Evolutionary conservation across 92 coral and sea anemone genomes (phyloP).

Genomic region (Zoanthus sansibaricus): DNA sequence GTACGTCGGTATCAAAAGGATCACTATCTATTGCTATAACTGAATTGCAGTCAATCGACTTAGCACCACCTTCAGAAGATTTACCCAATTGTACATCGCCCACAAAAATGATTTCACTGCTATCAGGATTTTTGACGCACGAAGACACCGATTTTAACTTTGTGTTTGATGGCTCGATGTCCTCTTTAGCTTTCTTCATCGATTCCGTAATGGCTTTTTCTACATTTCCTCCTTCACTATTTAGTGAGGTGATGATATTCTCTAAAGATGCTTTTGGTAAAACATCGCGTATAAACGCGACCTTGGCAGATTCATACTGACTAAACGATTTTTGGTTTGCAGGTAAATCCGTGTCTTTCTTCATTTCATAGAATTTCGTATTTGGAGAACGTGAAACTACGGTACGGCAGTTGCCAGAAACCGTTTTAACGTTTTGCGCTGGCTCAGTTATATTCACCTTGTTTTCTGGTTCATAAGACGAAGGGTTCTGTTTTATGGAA

Average conservation of each 20-base stretch:
- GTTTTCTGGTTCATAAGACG: not conserved
- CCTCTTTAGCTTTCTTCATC: not conserved
- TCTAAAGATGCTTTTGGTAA: conserved; percentile 25
- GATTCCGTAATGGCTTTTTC: conserved; percentile 33
- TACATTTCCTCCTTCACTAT: conserved; percentile 6
- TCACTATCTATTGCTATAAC: not conserved
- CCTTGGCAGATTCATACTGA: conserved; percentile 22
- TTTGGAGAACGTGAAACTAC: not conserved
- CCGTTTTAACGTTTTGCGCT: not conserved
- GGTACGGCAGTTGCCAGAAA: not conserved
- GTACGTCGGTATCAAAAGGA: not conserved
- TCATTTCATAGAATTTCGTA: not conserved
- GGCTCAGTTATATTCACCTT: not conserved
- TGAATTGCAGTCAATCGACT: not conserved
- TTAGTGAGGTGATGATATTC: conserved; percentile 1
- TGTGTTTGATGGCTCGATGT: not conserved
- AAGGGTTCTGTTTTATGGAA: not conserved
- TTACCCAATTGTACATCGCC: not conserved
- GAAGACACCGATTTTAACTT: not conserved
- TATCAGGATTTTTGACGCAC: not conserved
- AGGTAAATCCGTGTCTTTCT: not conserved
- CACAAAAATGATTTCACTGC: not conserved
- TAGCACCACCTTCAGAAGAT: not conserved
- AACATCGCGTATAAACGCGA: conserved; percentile 5
- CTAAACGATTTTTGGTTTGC: not conserved